phyloP scores from a whole-genome alignment of 2,797 vertebrate species.

The Amniataba percoides region DNA sequence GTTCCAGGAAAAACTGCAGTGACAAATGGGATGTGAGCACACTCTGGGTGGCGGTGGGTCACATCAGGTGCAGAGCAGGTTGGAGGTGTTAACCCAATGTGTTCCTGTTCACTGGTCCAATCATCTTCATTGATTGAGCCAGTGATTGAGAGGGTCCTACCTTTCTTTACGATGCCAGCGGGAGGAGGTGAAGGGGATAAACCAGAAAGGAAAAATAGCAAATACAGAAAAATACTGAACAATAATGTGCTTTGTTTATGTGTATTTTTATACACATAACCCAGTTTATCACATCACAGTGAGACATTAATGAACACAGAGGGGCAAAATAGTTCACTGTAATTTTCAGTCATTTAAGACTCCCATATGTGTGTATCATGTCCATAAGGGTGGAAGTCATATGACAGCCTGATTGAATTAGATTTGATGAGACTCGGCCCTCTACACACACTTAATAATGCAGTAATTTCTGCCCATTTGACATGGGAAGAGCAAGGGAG shows the following conservation, averaged over 20 bases:
- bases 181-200: slow-evolving; percentile 52
- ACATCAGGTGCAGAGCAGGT: slow-evolving; percentile 76
- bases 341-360: slow-evolving; percentile 25
- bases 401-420: slow-evolving; percentile 91
- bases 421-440: slow-evolving; percentile 84
- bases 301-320: neutral
- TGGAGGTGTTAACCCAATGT: slow-evolving; percentile 83
- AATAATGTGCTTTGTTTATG: slow-evolving; percentile 7
- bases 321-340: slow-evolving; percentile 6
- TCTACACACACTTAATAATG: slow-evolving; percentile 92
- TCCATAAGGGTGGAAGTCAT: slow-evolving; percentile 82
- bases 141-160: slow-evolving; percentile 80
- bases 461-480: slow-evolving; percentile 94
- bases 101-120: slow-evolving; percentile 86
- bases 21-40: slow-evolving; percentile 80
- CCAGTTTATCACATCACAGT: neutral
- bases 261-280: slow-evolving; percentile 20
- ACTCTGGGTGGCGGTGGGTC: slow-evolving; percentile 74
- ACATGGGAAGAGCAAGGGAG: slow-evolving; percentile 77
- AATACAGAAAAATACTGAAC: slow-evolving; percentile 13
- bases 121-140: slow-evolving; percentile 83
- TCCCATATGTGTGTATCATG: slow-evolving; percentile 80
- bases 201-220: slow-evolving; percentile 42
- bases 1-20: slow-evolving; percentile 70
- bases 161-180: slow-evolving; percentile 67